phyloP scores from a whole-genome alignment of 1,140 invertebrate species.

The Asbolus verrucosus region DNA sequence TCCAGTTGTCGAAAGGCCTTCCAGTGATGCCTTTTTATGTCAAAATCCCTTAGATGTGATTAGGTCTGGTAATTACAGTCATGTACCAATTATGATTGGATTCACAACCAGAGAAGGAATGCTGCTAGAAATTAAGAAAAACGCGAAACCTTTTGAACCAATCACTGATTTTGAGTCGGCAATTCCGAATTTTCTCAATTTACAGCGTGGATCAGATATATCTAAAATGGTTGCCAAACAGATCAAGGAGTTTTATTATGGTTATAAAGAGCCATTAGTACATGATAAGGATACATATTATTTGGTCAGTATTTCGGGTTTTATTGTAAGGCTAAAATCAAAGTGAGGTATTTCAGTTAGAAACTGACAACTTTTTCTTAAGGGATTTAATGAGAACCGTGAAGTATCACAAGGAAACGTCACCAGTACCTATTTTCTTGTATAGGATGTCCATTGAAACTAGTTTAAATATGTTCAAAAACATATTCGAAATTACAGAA shows the following conservation, averaged over 20 bases:
- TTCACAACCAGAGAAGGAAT: conserved; percentile 65
- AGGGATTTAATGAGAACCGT: conserved; percentile 47
- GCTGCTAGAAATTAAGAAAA: conserved; percentile 33
- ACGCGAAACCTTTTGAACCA: not conserved
- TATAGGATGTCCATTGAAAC: conserved; percentile 67
- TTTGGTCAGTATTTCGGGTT: conserved; percentile 42
- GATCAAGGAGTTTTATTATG: conserved; percentile 40
- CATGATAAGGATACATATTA: conserved; percentile 54
- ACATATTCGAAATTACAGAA: not conserved
- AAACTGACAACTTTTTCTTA: conserved; percentile 50
- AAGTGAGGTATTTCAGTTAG: conserved; percentile 48
- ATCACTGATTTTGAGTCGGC: conserved; percentile 30
- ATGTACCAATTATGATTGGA: conserved; percentile 65
- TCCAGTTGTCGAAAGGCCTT: conserved; percentile 66
- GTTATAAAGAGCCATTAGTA: conserved; percentile 54
- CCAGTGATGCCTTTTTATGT: conserved; percentile 61
- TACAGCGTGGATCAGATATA: conserved; percentile 63
- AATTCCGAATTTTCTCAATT: conserved; percentile 29
- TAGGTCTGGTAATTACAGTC: conserved; percentile 63
- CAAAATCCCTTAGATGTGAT: conserved; percentile 63
- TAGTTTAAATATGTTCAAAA: conserved; percentile 14
- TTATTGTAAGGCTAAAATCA: conserved; percentile 8
- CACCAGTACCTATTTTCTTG: conserved; percentile 66
- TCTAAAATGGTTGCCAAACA: conserved; percentile 64
- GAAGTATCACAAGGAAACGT: conserved; percentile 53